Conservation (phyloP, 1,140 invertebrate genomes). For the Tribolium madens region DNA sequence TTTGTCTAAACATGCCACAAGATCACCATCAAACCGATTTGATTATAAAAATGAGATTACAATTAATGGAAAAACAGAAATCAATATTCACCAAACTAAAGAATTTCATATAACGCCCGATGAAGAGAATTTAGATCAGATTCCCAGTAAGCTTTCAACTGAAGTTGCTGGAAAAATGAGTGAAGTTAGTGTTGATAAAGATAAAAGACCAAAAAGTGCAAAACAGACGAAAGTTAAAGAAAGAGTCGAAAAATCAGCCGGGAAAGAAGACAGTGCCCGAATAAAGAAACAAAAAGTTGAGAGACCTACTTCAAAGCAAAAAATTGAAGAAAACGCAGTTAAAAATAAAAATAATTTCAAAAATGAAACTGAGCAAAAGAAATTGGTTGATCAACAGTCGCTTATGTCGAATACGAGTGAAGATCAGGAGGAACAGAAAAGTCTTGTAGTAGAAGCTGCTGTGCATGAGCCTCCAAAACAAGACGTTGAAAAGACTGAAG, state of each 20-base stretch:
- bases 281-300: slow-evolving; percentile 1
- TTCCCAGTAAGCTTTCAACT: slow-evolving; percentile 30
- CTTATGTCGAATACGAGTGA: slow-evolving; percentile 57
- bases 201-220: slow-evolving; percentile 57
- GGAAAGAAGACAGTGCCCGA: slow-evolving; percentile 61
- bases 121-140: background rate
- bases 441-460: slow-evolving; percentile 53
- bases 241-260: slow-evolving; percentile 56
- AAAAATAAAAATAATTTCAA: slow-evolving; percentile 4
- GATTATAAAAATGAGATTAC: slow-evolving; percentile 59
- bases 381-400: slow-evolving; percentile 44
- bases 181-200: slow-evolving; percentile 52
- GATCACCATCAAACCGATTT: slow-evolving; percentile 48
- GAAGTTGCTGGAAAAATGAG: slow-evolving; percentile 11
- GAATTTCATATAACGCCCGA: slow-evolving; percentile 51
- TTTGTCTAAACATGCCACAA: background rate
- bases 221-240: slow-evolving; percentile 61
- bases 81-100: slow-evolving; percentile 57
- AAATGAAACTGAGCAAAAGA: slow-evolving; percentile 3
- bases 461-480: slow-evolving; percentile 55
- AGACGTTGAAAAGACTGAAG: slow-evolving; percentile 23
- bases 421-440: slow-evolving; percentile 53
- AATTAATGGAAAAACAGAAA: slow-evolving; percentile 60
- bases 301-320: slow-evolving; percentile 1
- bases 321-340: slow-evolving; percentile 4